Conservation (phyloP, 2,797 vertebrate species). For the Siniperca obscura region DNA sequence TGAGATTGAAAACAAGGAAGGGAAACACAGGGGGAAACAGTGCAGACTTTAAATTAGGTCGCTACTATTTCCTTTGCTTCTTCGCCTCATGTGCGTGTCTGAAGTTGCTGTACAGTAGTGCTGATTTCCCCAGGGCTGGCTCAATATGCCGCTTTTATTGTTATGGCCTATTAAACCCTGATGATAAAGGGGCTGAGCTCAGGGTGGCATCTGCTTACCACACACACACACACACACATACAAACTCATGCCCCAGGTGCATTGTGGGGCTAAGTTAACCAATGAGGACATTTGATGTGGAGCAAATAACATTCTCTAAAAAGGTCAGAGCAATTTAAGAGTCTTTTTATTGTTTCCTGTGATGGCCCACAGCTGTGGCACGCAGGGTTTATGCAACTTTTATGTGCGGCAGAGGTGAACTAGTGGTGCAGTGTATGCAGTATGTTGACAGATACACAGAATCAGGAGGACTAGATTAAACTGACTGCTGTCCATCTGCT, state of each 20-base stretch:
- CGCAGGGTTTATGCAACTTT: conserved; percentile 45
- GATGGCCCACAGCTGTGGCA: conserved; percentile 69
- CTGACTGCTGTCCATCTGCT: not conserved
- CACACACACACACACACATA: conserved; percentile 22
- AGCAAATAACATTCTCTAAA: conserved; percentile 77
- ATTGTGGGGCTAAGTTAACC: conserved; percentile 68
- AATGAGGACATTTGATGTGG: conserved; percentile 68
- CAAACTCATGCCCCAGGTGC: conserved; percentile 66
- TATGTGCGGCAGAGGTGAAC: conserved; percentile 47
- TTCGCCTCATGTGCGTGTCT: conserved; percentile 23
- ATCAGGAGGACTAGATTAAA: conserved; percentile 19
- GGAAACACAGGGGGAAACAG: not conserved
- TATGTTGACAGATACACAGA: not conserved
- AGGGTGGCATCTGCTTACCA: conserved; percentile 76
- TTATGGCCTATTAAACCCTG: conserved; percentile 82
- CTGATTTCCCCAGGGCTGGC: conserved; percentile 80
- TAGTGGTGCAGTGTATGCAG: not conserved
- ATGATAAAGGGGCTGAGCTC: conserved; percentile 75
- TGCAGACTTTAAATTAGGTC: conserved; percentile 52
- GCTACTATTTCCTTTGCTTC: conserved; percentile 21
- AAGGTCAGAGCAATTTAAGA: conserved; percentile 83
- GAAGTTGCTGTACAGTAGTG: conserved; percentile 54
- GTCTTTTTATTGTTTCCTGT: conserved; percentile 77
- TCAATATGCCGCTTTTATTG: conserved; percentile 79
- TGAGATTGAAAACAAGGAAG: not conserved